Evolutionary conservation across 2,797 vertebrate species (phyloP).

Genomic region (Oryzias dopingdopingensis): DNA sequence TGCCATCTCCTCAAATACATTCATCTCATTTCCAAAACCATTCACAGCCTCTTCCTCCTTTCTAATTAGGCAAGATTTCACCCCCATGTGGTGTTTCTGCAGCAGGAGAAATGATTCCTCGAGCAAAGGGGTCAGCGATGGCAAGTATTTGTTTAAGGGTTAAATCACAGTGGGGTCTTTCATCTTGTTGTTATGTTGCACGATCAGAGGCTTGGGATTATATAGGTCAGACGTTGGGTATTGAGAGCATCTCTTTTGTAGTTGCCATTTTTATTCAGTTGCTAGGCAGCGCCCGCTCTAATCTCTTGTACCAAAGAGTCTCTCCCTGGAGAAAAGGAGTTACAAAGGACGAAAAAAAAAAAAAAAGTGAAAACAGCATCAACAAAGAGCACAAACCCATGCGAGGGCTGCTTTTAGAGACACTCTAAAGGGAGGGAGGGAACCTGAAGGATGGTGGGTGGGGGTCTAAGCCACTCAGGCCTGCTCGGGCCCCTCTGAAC

Average conservation of each 20-base stretch:
- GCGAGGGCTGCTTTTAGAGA: conserved; percentile 67
- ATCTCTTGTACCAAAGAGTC: conserved; percentile 80
- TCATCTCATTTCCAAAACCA: conserved; percentile 66
- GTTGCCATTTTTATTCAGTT: conserved; percentile 83
- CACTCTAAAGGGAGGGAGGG: conserved; percentile 55
- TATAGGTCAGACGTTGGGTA: conserved; percentile 81
- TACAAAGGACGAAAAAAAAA: conserved; percentile 60
- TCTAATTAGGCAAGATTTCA: conserved; percentile 71
- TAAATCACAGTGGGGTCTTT: conserved; percentile 71
- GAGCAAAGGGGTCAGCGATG: conserved; percentile 60
- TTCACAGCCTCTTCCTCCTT: conserved; percentile 63
- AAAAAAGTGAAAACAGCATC: conserved; percentile 68
- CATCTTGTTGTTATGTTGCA: conserved; percentile 76
- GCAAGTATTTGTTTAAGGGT: conserved; percentile 74
- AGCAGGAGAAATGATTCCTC: conserved; percentile 51
- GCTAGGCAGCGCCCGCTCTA: conserved; percentile 82
- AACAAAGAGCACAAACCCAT: conserved; percentile 72
- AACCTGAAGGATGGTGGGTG: conserved; percentile 60
- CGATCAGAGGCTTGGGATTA: conserved; percentile 80
- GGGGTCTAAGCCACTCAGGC: conserved; percentile 56
- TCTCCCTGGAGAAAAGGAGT: conserved; percentile 71
- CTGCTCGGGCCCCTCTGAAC: conserved; percentile 52
- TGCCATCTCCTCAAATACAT: conserved; percentile 70
- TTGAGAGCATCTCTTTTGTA: conserved; percentile 75
- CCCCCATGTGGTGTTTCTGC: conserved; percentile 58